Conservation (phyloP, 2,797 vertebrate species). For the Ptychobarbus kaznakovi region DNA sequence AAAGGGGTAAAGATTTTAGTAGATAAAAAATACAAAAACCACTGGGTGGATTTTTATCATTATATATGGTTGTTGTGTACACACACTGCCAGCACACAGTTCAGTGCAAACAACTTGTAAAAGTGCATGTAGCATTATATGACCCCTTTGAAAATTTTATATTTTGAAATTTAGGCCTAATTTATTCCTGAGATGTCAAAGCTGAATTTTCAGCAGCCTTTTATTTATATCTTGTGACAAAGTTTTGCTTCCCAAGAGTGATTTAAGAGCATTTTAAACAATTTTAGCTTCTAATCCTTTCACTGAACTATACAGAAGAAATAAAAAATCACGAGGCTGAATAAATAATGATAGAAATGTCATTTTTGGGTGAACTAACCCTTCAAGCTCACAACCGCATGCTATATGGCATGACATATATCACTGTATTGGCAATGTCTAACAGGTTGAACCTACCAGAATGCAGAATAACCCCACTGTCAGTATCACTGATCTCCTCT, state of each 20-base stretch:
- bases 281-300: not conserved
- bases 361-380: not conserved
- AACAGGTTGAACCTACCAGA: constrained; percentile 76
- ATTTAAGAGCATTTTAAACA: not conserved
- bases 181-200: not conserved
- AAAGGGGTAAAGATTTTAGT: too few relatives aligned
- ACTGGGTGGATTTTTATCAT: too few relatives aligned
- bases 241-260: not conserved
- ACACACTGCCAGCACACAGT: too few relatives aligned
- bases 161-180: not conserved
- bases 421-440: not conserved
- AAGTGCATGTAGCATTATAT: too few relatives aligned
- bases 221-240: not conserved
- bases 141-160: not conserved
- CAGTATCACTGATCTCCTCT: constrained; percentile 87
- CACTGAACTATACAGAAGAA: not conserved
- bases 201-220: not conserved
- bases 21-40: too few relatives aligned
- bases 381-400: not conserved
- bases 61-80: too few relatives aligned
- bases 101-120: too few relatives aligned
- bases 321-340: not conserved
- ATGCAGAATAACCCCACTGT: constrained; percentile 90
- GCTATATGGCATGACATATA: not conserved
- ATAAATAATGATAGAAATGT: not conserved